These are phyloP conservation scores for Phallusia fumigata DNA, from an alignment of 23 tunicate genomes.

Conservation along the genomic window DNA sequence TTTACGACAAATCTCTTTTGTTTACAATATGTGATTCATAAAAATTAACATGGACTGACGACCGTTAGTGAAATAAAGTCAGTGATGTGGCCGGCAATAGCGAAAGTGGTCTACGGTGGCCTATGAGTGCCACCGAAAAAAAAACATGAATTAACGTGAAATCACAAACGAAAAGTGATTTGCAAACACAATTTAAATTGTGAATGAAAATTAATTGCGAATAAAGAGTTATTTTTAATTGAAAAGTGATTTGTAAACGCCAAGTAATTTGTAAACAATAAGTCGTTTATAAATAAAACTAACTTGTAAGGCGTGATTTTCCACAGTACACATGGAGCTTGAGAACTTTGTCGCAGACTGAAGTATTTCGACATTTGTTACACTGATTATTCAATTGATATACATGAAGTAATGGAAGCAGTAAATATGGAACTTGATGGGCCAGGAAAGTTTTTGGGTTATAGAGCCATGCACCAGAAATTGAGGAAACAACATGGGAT, in stretches of 20 bases:
- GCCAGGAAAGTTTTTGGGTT: conserved; percentile 24
- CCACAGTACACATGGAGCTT: conserved; percentile 14
- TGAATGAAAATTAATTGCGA: too few relatives aligned
- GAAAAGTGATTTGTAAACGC: not conserved
- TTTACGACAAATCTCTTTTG: too few relatives aligned
- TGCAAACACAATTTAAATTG: too few relatives aligned
- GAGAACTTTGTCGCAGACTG: conserved; percentile 21
- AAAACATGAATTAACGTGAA: too few relatives aligned
- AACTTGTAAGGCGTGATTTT: not conserved
- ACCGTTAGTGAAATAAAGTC: too few relatives aligned
- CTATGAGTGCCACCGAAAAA: too few relatives aligned
- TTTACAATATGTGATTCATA: too few relatives aligned
- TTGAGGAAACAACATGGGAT: conserved; percentile 23
- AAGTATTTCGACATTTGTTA: conserved; percentile 16
- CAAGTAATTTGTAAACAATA: not conserved
- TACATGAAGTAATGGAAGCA: not conserved
- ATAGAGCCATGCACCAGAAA: conserved; percentile 31
- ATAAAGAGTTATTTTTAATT: not conserved
- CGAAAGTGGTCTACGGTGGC: too few relatives aligned
- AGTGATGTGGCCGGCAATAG: too few relatives aligned
- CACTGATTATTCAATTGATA: conserved; percentile 5
- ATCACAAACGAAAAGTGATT: too few relatives aligned
- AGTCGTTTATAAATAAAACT: not conserved
- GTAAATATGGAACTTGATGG: conserved; percentile 5
- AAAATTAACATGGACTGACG: too few relatives aligned